Base-by-base conservation (phyloP, 2,888 invertebrate genomes). In the Oxyteleia sp. region DNA sequence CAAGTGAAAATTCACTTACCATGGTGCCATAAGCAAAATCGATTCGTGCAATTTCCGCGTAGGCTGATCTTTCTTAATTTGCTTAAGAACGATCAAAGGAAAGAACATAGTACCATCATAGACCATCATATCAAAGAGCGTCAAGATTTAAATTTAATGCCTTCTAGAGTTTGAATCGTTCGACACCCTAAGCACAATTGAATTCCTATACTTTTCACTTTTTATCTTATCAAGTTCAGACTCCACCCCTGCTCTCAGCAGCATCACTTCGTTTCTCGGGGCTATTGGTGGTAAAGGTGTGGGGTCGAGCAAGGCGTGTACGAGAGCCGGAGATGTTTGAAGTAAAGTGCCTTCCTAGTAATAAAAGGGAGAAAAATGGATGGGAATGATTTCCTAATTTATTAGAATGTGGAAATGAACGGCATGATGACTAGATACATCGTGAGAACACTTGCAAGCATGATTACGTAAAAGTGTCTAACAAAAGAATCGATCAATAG, bases 71-170 rank as follows among this genome's bases (percentile, higher is more conserved):
- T 38, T 38, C 45, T 0, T 20, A 64, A 32, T 59, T 51, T 68
- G 32, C 13, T 23, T 43, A 41, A 16, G 26, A 41, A 59, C 20
- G 32, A 51, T 68, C 57, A 68, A 61, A 78, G 32, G 13, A 15
- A 32, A 41, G 29, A 15, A 63, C 41, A 20, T 16, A 13, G 49
- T 61, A 32, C 76, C n/a, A n/a, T n/a, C n/a, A n/a, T n/a, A n/a
- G n/a, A n/a, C n/a, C 26, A 18, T 29, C 18, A 23, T 66, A 66
- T 76, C 68, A 76, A 68, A 76, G 66, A 43, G 7, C 49, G 68
- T 59, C 68, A 68, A 68, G 68, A 76, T 76, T 76, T 68, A 26
- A 76, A 68, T 76, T 51, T 76, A 61, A 68, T 68, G 76, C 61
- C 76, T 68, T 51, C 45, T 76, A 51, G 61, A 51, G 29, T 59